Conservation (phyloP, 1,140 invertebrate genomes). For the Drosophila malerkotliana region DNA sequence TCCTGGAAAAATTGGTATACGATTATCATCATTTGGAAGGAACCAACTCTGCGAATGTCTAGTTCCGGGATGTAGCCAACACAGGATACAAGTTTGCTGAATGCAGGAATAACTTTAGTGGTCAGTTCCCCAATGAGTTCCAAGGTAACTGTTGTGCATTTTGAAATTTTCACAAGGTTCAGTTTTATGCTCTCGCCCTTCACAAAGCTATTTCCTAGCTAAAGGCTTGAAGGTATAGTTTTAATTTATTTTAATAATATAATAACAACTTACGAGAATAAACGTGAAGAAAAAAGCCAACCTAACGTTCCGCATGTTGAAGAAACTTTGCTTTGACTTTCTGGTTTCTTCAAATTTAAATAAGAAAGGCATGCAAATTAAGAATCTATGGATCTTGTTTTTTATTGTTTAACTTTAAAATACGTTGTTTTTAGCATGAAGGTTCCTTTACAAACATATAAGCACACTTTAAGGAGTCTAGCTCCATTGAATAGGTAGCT, state of each 20-base stretch:
- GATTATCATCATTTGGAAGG: neutral
- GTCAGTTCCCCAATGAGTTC: neutral
- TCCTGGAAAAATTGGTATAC: neutral
- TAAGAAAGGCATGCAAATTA: neutral
- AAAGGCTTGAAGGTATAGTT: neutral
- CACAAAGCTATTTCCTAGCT: neutral
- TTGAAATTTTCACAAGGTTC: neutral
- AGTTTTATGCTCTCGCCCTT: neutral
- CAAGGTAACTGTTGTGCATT: neutral
- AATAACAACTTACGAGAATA: neutral
- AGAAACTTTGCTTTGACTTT: neutral
- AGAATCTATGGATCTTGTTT: neutral
- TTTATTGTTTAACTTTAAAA: neutral
- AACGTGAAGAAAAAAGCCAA: neutral
- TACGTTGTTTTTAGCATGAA: neutral
- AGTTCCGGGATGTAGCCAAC: neutral
- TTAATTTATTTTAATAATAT: neutral
- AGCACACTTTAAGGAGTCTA: neutral
- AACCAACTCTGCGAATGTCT: neutral
- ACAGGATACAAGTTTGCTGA: slow-evolving; percentile 1
- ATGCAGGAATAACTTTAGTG: neutral
- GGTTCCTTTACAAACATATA: slow-evolving; percentile 12
- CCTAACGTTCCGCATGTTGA: neutral
- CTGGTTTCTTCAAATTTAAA: neutral
- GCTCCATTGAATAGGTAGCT: neutral